Base-by-base conservation (phyloP, 2,888 invertebrate genomes). In the Lasioglossum vierecki region DNA sequence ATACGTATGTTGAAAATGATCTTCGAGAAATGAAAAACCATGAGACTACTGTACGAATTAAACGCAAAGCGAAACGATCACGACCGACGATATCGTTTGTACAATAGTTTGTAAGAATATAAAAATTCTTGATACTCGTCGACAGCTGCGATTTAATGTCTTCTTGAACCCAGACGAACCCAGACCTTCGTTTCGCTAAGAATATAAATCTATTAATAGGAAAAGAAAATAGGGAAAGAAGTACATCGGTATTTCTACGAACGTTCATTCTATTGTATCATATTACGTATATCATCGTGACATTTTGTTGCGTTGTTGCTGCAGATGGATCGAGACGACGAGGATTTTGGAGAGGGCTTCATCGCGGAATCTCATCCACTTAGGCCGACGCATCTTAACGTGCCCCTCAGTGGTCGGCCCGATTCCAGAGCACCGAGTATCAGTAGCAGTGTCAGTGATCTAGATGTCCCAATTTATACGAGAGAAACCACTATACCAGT, bases 401-500 rank as follows among this genome's bases (percentile, higher is more conserved):
- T 96, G 9, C 96, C 96, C 8, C 84, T 91, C 73, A 92, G 91
- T 11, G 93, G 92, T 35, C 92, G 93, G 66, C 86, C 93, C 41
- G 92, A 94, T 22, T 95, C 94, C 35, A 92, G 96, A 78, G 95
- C 95, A 70, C 94, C 95, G 4, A 96, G 96, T 89, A 95, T 96
- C 88, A 96, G 96, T 44, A 96, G 96, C 88, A 96, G 95, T 90
- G 95, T 96, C 85, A 96, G 95, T 90, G 96, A 96, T 91, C 93
- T 96, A 92, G 96, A 96, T 88, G 95, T 95, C 68, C 96, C 96
- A n/a, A 96, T 96, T 88, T 96, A 96, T 88, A 93, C 94, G 71
- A 93, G 95, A 35, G 94, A 95, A 80, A 95, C 95, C 3, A 94
- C 95, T 66, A 82, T 94, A 86, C 95, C 94, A 2, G 82, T 95